phyloP scores from a whole-genome alignment of 2,113 vertebrate species.

The Leuciscus idus region DNA sequence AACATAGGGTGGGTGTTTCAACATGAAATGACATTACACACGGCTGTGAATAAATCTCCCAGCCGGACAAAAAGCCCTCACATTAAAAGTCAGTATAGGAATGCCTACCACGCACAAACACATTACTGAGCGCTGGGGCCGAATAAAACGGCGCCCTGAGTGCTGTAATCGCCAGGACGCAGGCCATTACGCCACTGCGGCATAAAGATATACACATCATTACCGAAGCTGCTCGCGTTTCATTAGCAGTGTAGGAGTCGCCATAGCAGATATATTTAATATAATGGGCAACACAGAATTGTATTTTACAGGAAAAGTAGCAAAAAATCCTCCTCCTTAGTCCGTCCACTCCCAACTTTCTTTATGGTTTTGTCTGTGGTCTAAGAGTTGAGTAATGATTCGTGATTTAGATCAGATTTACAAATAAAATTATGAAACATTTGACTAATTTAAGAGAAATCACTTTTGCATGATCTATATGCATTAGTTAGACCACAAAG shows the following conservation, averaged over 20 bases:
- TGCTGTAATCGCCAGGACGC: conserved; percentile 35
- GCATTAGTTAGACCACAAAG: background rate
- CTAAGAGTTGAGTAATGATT: background rate
- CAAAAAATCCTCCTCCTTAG: background rate
- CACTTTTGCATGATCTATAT: background rate
- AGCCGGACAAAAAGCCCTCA: conserved; percentile 49
- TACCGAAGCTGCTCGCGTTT: conserved; percentile 23
- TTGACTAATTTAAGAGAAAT: background rate
- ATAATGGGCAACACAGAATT: conserved; percentile 5
- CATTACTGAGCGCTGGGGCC: conserved; percentile 40
- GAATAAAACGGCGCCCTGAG: conserved; percentile 31
- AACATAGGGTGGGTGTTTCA: conserved; percentile 46
- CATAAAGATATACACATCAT: conserved; percentile 38
- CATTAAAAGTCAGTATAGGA: conserved; percentile 45
- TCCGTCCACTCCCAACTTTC: background rate
- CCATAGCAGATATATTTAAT: conserved; percentile 22
- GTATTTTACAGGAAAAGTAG: background rate
- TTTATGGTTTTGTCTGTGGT: background rate
- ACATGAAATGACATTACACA: conserved; percentile 52
- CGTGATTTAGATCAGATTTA: background rate
- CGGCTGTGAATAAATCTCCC: conserved; percentile 47
- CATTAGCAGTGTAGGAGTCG: conserved; percentile 22
- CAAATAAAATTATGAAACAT: background rate
- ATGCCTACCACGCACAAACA: conserved; percentile 40
- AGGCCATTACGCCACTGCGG: conserved; percentile 31